phyloP scores from a whole-genome alignment of 2,113 vertebrate genomes.

The Tupaia chinensis region DNA sequence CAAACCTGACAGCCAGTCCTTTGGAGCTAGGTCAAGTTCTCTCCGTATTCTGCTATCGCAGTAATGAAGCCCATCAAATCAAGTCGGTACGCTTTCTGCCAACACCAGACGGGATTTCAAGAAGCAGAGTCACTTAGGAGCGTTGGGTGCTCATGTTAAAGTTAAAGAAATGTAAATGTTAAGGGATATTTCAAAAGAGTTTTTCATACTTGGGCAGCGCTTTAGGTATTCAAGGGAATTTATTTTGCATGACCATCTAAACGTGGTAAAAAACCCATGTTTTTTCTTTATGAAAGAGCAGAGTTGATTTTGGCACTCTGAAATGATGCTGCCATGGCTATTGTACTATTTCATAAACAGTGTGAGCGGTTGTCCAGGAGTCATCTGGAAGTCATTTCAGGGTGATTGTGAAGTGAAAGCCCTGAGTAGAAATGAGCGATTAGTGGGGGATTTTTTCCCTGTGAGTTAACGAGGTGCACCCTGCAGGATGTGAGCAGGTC shows the following conservation, averaged over 20 bases:
- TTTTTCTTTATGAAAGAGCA: slow-evolving; percentile 52
- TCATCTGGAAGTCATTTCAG: slow-evolving; percentile 88
- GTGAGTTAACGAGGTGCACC: slow-evolving; percentile 82
- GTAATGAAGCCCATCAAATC: not conserved
- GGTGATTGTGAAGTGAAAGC: slow-evolving; percentile 73
- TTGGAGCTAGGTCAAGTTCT: not conserved
- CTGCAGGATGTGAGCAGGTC: slow-evolving; percentile 78
- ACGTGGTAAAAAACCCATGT: not conserved
- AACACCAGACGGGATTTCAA: slow-evolving; percentile 30
- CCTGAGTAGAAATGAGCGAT: slow-evolving; percentile 76
- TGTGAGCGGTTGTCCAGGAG: slow-evolving; percentile 79
- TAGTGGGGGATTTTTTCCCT: slow-evolving; percentile 74
- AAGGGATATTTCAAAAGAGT: slow-evolving; percentile 27
- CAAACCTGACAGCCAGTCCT: slow-evolving; percentile 16
- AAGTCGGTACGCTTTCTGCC: not conserved
- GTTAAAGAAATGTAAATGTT: slow-evolving; percentile 21
- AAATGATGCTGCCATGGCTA: slow-evolving; percentile 61
- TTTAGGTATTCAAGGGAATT: slow-evolving; percentile 26
- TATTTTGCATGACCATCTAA: slow-evolving; percentile 40
- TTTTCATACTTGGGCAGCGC: slow-evolving; percentile 33
- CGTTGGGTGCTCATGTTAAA: slow-evolving; percentile 42
- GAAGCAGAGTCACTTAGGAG: slow-evolving; percentile 16
- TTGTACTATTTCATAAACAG: slow-evolving; percentile 83
- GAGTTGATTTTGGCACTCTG: slow-evolving; percentile 61
- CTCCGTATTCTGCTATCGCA: not conserved